Evolutionary conservation across 2,797 vertebrate species (phyloP), one percentile per base, ranked within the genome.

Genomic region (Mormyrops boulengeri): DNA sequence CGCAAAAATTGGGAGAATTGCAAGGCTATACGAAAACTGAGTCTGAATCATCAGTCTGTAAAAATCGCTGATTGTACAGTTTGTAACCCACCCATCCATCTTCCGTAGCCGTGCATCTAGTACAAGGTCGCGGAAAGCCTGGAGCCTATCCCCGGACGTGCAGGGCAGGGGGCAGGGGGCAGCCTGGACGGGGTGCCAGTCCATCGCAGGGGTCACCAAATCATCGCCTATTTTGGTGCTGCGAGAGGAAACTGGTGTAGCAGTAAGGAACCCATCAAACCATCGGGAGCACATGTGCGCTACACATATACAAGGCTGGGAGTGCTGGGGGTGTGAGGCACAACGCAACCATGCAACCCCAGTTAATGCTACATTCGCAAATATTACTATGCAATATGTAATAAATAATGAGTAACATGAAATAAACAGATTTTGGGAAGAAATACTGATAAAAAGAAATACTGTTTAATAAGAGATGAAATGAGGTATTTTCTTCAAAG

Each of bases 31-130:
- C 47, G 5, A 85, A 52, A 85, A 12, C 69, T 77, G 69, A 77
- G 69, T 41, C 34, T 77, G 69, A 77, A 38, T 77, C 69, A 77
- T 77, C 69, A 85, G 82, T 52, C 82, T 85, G 44, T 85, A n/a
- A 85, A 85, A 85, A 85, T 50, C 47, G 44, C 82, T n/a, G 69
- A 49, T 12, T 49, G 44, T 85, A 85, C 44, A 26, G n/a, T 85
- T 50, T 49, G 19, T 38, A 17, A 41, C 30, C 34, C 12, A 77
- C 34, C 69, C 69, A 77, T 77, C 69, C 4, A 77, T 77, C 69
- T 77, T 77, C 30, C 0, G 11, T 38, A 41, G 14, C 69, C 4
- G 19, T 7, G 34, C 4, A 38, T 17, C 69, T 77, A 77, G 34
- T 17, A 77, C 69, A 77, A 77, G 69, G 69, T 77, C 69, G 4